Conservation (phyloP, 1,140 invertebrate genomes). For the Trypoxylus dichotomus region DNA sequence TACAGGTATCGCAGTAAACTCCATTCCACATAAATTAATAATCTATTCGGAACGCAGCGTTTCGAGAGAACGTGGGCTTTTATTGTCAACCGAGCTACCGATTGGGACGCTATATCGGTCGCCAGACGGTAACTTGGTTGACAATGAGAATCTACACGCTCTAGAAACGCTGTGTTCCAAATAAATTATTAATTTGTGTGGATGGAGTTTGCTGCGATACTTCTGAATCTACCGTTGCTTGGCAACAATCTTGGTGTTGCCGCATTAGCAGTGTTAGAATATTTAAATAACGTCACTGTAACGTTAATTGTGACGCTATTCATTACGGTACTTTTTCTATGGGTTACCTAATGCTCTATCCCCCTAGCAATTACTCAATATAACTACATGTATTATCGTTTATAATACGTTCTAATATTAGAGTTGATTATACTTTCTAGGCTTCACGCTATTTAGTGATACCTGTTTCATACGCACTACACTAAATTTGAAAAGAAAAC, state of each 20-base stretch:
- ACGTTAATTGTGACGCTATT: neutral
- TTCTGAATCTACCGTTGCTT: too few species aligned
- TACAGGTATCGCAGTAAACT: too few species aligned
- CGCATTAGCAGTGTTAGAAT: neutral
- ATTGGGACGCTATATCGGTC: too few species aligned
- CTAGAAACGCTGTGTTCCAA: too few species aligned
- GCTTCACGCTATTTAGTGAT: neutral
- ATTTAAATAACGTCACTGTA: neutral
- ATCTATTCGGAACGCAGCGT: too few species aligned
- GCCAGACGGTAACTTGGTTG: too few species aligned
- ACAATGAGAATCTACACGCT: too few species aligned
- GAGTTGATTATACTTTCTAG: neutral
- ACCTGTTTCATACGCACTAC: neutral
- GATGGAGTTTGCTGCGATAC: too few species aligned
- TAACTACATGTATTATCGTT: neutral
- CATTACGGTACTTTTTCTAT: neutral
- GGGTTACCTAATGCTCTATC: neutral
- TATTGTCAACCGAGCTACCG: too few species aligned
- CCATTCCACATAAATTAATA: too few species aligned
- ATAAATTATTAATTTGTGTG: too few species aligned
- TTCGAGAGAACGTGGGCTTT: too few species aligned
- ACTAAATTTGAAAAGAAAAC: conserved; percentile 8
- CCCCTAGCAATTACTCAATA: neutral
- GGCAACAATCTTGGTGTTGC: neutral
- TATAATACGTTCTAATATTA: neutral